Conservation (phyloP, 2,797 vertebrate genomes). For the Pseudochirops cupreus region DNA sequence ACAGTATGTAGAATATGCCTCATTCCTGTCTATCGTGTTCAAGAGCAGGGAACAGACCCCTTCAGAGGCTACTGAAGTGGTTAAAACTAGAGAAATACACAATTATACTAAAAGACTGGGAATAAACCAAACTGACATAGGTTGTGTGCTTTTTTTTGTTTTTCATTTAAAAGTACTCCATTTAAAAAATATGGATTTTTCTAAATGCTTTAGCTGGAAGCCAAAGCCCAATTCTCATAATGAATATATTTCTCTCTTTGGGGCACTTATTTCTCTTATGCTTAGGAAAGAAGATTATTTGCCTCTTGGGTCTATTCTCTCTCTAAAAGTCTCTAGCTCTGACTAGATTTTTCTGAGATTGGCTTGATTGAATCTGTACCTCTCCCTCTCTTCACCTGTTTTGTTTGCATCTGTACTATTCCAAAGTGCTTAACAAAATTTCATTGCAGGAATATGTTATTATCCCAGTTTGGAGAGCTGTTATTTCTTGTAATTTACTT, state of each 20-base stretch:
- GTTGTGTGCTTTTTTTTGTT: background rate
- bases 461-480: background rate
- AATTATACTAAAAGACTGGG: slow-evolving; percentile 31
- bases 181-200: slow-evolving; percentile 52
- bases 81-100: slow-evolving; percentile 31
- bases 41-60: background rate
- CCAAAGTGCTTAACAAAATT: background rate
- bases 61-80: background rate
- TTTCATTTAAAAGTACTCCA: slow-evolving; percentile 35
- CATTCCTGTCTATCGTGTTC: slow-evolving; percentile 8
- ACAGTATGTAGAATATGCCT: slow-evolving; percentile 53
- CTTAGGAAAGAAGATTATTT: slow-evolving; percentile 33
- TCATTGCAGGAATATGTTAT: background rate
- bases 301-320: slow-evolving; percentile 36
- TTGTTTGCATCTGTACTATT: background rate
- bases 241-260: slow-evolving; percentile 47
- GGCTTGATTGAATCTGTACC: background rate
- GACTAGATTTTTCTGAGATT: background rate
- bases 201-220: slow-evolving; percentile 46
- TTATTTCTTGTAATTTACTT: background rate
- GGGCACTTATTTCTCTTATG: slow-evolving; percentile 25
- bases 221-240: slow-evolving; percentile 33
- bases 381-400: background rate
- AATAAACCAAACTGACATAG: background rate
- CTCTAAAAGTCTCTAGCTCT: background rate